phyloP scores from a whole-genome alignment of 2,113 vertebrate species.

The Percina caprodes region DNA sequence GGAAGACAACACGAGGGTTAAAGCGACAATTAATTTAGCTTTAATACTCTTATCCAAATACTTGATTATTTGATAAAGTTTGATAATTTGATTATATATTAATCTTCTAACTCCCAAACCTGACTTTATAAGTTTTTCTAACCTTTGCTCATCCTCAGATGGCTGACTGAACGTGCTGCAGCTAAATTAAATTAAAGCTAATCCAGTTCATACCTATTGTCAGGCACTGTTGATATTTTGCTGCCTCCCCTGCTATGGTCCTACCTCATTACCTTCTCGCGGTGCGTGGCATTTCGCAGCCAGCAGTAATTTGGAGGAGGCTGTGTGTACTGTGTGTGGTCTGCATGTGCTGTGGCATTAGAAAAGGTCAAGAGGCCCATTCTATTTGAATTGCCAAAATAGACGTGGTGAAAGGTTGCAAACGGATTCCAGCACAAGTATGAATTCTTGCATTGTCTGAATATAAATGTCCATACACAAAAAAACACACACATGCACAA shows the following conservation, averaged over 20 bases:
- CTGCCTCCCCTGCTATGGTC: slow-evolving; percentile 45
- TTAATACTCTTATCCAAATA: background rate
- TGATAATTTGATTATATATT: background rate
- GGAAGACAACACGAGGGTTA: too few relatives aligned
- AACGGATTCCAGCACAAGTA: slow-evolving; percentile 30
- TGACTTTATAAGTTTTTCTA: background rate
- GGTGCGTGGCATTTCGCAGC: slow-evolving; percentile 58
- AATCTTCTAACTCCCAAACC: background rate
- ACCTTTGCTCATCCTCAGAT: slow-evolving; percentile 23
- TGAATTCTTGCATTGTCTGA: slow-evolving; percentile 4
- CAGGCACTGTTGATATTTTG: slow-evolving; percentile 30
- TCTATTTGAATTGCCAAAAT: slow-evolving; percentile 44
- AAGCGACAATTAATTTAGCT: background rate
- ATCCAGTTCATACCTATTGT: slow-evolving; percentile 46
- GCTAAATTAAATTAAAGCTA: slow-evolving; percentile 49
- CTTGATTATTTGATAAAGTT: too few relatives aligned
- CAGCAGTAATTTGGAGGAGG: slow-evolving; percentile 46
- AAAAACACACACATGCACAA: background rate
- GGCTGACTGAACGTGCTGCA: slow-evolving; percentile 27
- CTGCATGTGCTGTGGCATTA: slow-evolving; percentile 53
- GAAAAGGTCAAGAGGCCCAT: slow-evolving; percentile 62
- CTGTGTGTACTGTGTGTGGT: slow-evolving; percentile 57
- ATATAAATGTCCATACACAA: background rate
- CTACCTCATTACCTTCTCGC: slow-evolving; percentile 53
- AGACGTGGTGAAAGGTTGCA: slow-evolving; percentile 44